These are phyloP conservation scores for Acromyrmex heyeri DNA, from an alignment of 1,140 invertebrate genomes.

Conservation along the genomic window DNA sequence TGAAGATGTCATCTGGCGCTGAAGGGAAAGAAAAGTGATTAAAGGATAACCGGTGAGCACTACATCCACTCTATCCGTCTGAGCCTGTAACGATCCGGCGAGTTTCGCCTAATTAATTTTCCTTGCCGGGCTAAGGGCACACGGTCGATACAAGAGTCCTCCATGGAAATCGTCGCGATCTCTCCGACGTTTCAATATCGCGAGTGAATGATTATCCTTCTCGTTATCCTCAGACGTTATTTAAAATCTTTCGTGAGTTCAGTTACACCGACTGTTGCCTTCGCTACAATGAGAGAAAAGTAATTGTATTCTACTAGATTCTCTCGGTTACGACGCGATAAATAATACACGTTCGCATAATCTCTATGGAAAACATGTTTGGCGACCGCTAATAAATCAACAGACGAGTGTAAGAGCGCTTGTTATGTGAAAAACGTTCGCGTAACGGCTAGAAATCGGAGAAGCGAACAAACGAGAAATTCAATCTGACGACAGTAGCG, in stretches of 20 bases:
- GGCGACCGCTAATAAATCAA: constrained; percentile 45
- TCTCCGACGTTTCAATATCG: constrained; percentile 55
- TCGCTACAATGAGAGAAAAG: neutral
- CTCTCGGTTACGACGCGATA: neutral
- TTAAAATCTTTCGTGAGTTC: constrained; percentile 33
- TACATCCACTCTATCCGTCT: constrained; percentile 33
- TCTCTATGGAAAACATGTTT: constrained; percentile 20
- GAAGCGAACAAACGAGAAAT: constrained; percentile 30
- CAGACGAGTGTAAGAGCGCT: neutral
- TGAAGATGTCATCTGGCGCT: constrained; percentile 56
- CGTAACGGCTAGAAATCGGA: constrained; percentile 29
- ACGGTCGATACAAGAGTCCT: constrained; percentile 8
- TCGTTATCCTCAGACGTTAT: constrained; percentile 33
- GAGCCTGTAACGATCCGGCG: constrained; percentile 61
- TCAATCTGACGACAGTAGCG: constrained; percentile 17
- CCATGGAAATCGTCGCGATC: constrained; percentile 40
- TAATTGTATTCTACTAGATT: neutral
- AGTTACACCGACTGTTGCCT: constrained; percentile 16
- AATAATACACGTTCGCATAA: neutral
- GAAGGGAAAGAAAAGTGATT: constrained; percentile 56
- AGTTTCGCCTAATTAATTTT: constrained; percentile 72
- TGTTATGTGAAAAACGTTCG: constrained; percentile 18
- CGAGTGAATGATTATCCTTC: constrained; percentile 38
- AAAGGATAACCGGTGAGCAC: constrained; percentile 42
- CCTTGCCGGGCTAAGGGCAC: constrained; percentile 2